Evolutionary conservation across 1,140 invertebrate species (phyloP), one percentile per base, ranked within the genome.

Genomic region (Limonius californicus): DNA sequence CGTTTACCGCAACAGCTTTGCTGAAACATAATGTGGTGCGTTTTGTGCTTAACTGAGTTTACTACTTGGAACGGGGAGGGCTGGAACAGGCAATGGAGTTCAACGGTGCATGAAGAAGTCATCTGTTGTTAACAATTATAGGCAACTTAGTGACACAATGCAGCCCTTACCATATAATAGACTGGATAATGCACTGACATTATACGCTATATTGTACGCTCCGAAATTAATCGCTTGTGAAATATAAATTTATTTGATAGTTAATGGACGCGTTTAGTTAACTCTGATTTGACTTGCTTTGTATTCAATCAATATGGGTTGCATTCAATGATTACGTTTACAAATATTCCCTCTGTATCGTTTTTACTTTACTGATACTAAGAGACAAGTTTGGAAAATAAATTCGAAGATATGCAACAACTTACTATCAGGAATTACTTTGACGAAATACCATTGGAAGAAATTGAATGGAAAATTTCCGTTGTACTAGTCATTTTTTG

Each of bases 81-180:
- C 15, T 57, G 43, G 58, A 60, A 53, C 16, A 12, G 45, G 7
- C 45, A 55, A 30, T 55, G 53, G 63, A 60, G 50, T 60, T 54
- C 68, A 67, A 56, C 68, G 62, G 61, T 64, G 57, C 70, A 57
- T 70, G 62, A 68, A 70, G 68, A 65, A 72, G 72, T 73, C 70
- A 69, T 70, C 69, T 71, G 72, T 72, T 74, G 72, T 74, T 72
- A 74, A 74, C 72, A 74, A 74, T 74, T 74, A 74, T 71, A 74
- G 72, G 66, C 72, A 74, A 74, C 72, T 73, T 74, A 74, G 72
- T 65, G 67, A 69, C 71, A 74, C 72, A 74, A 74, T 74, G 56
- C 68, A 70, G 66, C 70, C 68, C 70, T 65, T 68, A 63, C 66
- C 62, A 61, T 67, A 69, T 68, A 70, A 70, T 72, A 72, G 69